Percentiles rank a stretch among this genome's conserved stretches.
Conservation (phyloP, 2,113 vertebrate genomes). For the Sylvilagus bachmani region DNA sequence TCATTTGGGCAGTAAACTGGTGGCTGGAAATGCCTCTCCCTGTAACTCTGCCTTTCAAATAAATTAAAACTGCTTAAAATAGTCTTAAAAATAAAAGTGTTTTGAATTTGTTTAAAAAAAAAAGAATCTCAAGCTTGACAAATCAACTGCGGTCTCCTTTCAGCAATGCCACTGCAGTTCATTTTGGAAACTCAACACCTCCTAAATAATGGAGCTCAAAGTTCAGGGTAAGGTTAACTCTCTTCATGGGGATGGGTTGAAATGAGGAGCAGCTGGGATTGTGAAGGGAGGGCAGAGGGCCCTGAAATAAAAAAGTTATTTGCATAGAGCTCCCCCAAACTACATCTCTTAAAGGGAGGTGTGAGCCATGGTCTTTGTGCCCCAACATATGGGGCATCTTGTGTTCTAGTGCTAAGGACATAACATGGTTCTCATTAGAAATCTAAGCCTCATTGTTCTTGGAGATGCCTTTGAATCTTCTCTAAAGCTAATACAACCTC, state of each 20-base stretch:
- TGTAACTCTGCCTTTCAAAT: no score
- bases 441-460: not conserved
- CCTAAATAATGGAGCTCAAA: not conserved
- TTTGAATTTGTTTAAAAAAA: not conserved
- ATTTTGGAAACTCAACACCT: not conserved
- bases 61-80: no score
- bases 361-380: not conserved
- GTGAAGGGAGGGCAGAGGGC: not conserved
- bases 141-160: not conserved
- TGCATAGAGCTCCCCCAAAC: not conserved
- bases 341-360: not conserved
- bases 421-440: not conserved
- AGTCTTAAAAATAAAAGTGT: not conserved
- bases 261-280: not conserved
- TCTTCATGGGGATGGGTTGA: not conserved
- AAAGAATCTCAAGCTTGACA: not conserved
- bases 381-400: no score
- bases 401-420: not conserved
- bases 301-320: not conserved
- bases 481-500: not conserved
- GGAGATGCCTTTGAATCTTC: not conserved
- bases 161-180: no score
- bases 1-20: no score
- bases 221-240: not conserved
- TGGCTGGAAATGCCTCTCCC: no score